Percentiles rank a stretch among this genome's conserved stretches.
Evolutionary conservation across 1,140 invertebrate genomes (phyloP).

Genomic region (Tetragnatha versicolor): DNA sequence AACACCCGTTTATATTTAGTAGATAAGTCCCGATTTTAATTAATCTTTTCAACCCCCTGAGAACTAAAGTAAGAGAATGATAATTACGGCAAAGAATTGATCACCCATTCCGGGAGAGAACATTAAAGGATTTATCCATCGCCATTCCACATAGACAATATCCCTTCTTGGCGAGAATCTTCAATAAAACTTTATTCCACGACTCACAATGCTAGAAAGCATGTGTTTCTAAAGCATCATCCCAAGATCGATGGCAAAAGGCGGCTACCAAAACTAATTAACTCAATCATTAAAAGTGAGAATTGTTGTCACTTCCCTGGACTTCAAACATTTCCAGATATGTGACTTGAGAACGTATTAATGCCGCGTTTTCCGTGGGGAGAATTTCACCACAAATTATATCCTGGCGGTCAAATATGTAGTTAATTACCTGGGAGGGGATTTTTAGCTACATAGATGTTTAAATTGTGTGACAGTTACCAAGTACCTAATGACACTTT

Average conservation of each 20-base stretch:
- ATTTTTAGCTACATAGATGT: constrained; percentile 25
- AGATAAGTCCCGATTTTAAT: not conserved
- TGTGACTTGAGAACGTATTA: constrained; percentile 40
- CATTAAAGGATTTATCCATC: too few species aligned
- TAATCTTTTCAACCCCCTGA: not conserved
- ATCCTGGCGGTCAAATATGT: constrained; percentile 49
- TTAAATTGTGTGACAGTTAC: constrained; percentile 37
- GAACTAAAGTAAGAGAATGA: not conserved
- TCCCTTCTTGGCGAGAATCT: too few species aligned
- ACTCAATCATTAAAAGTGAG: constrained; percentile 48
- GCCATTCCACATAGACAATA: too few species aligned
- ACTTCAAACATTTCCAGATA: constrained; percentile 35
- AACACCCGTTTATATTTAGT: too few species aligned
- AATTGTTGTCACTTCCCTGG: constrained; percentile 27
- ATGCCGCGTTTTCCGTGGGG: constrained; percentile 12
- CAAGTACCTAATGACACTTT: constrained; percentile 45
- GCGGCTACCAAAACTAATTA: constrained; percentile 39
- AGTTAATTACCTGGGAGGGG: constrained; percentile 38
- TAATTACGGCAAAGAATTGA: not conserved
- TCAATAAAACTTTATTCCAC: too few species aligned
- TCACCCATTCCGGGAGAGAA: too few species aligned
- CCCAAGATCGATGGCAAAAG: constrained; percentile 14
- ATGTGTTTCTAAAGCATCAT: constrained; percentile 13
- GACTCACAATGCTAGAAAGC: too few species aligned
- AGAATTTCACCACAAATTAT: constrained; percentile 26